A percentile compares a stretch with the other conserved stretches of the same genome.
These are phyloP conservation scores for Caretta caretta DNA, from an alignment of 2,113 vertebrate genomes.

Conservation along the genomic window DNA sequence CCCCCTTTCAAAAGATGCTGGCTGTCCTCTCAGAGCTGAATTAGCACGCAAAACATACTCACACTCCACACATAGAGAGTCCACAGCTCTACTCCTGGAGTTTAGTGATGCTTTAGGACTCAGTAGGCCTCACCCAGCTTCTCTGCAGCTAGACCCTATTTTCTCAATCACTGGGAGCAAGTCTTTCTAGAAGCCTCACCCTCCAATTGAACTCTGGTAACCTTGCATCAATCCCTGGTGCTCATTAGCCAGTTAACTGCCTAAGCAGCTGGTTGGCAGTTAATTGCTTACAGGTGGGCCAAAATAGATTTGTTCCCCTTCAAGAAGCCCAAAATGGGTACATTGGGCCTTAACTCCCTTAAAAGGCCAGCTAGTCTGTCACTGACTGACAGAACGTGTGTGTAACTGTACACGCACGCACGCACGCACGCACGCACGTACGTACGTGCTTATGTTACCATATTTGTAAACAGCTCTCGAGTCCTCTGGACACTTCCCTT, in stretches of 20 bases:
- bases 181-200: not conserved
- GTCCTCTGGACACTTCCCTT: not conserved
- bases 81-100: not conserved
- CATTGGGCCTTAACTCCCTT: not conserved
- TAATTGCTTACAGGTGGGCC: not conserved
- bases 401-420: rapidly evolving
- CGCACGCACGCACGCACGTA: no score
- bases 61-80: not conserved
- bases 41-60: not conserved
- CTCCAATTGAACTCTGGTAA: not conserved
- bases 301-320: not conserved
- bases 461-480: not conserved
- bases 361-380: not conserved
- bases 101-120: not conserved
- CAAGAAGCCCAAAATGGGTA: not conserved
- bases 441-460: not conserved
- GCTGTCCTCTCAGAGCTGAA: not conserved
- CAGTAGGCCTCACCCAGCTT: not conserved
- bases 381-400: not conserved
- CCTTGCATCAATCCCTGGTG: not conserved
- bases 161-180: not conserved
- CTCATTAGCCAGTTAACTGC: not conserved
- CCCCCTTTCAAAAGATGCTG: not conserved
- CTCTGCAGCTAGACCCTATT: not conserved
- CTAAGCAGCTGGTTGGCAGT: not conserved